A percentile compares a stretch with the other conserved stretches of the same genome.
phyloP scores from a whole-genome alignment of 2,113 vertebrate species.

The Rhinichthys klamathensis region DNA sequence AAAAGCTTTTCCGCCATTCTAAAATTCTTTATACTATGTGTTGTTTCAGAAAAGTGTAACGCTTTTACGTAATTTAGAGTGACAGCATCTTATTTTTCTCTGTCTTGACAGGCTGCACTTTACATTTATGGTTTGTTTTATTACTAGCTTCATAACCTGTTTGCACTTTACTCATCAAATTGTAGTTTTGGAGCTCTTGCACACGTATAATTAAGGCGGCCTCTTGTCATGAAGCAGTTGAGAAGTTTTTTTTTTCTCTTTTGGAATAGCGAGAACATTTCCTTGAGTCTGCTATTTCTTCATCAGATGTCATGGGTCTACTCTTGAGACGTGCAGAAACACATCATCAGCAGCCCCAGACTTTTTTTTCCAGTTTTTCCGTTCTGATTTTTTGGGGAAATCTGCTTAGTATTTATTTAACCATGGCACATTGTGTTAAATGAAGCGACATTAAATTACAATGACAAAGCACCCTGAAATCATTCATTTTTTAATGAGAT shows the following conservation, averaged over 20 bases:
- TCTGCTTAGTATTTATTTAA: not conserved
- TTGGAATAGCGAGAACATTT: not conserved
- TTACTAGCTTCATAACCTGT: conserved; percentile 22
- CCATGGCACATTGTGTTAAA: not conserved
- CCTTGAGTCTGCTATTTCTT: not conserved
- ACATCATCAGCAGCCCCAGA: not conserved
- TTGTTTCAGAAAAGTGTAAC: not conserved
- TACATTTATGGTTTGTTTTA: conserved; percentile 18
- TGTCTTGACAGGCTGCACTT: conserved; percentile 1
- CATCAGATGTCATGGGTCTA: not conserved
- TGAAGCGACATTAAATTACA: not conserved
- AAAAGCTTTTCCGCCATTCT: not conserved
- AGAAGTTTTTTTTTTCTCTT: not conserved
- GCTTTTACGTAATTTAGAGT: not conserved
- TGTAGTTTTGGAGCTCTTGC: conserved; percentile 34
- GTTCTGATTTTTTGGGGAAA: not conserved
- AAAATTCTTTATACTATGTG: not conserved
- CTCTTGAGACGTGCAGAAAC: not conserved
- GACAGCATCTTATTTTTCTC: conserved; percentile 19
- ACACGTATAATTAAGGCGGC: conserved; percentile 41
- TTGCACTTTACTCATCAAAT: conserved; percentile 42
- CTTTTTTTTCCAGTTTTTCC: not conserved
- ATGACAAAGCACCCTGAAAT: not conserved
- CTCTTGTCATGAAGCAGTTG: conserved; percentile 11
- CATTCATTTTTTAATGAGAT: not conserved